A percentile compares a stretch with the other conserved stretches of the same genome.
These are phyloP conservation scores for Myotis daubentonii DNA, from an alignment of 2,797 vertebrate species.

Conservation along the genomic window DNA sequence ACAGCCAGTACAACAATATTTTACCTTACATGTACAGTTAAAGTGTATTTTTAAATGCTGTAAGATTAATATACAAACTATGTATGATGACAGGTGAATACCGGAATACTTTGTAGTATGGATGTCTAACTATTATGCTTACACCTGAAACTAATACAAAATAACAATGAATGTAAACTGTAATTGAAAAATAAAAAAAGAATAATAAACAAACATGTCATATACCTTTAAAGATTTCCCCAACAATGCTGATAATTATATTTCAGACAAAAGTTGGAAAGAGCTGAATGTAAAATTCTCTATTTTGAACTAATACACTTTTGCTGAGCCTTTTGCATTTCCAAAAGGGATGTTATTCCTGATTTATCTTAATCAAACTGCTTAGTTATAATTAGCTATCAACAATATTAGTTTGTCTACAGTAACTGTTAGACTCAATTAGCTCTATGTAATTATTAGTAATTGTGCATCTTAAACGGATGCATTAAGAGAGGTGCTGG, in stretches of 20 bases:
- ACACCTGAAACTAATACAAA: background rate
- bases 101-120: background rate
- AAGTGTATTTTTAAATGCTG: background rate
- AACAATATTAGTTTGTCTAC: background rate
- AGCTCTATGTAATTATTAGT: background rate
- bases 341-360: background rate
- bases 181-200: background rate
- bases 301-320: conserved; percentile 10
- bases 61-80: background rate
- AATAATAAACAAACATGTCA: background rate
- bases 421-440: background rate
- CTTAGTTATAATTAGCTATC: background rate
- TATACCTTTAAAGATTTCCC: conserved; percentile 67
- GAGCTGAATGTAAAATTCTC: conserved; percentile 8
- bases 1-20: background rate
- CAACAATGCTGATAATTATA: conserved; percentile 72
- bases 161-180: background rate
- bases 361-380: conserved; percentile 1
- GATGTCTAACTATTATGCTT: background rate
- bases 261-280: conserved; percentile 55
- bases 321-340: background rate
- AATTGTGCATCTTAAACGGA: background rate
- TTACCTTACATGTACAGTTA: background rate
- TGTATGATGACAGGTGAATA: background rate
- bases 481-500: background rate